phyloP scores from a whole-genome alignment of 1,140 invertebrate species.

The Triops longicaudatus region DNA sequence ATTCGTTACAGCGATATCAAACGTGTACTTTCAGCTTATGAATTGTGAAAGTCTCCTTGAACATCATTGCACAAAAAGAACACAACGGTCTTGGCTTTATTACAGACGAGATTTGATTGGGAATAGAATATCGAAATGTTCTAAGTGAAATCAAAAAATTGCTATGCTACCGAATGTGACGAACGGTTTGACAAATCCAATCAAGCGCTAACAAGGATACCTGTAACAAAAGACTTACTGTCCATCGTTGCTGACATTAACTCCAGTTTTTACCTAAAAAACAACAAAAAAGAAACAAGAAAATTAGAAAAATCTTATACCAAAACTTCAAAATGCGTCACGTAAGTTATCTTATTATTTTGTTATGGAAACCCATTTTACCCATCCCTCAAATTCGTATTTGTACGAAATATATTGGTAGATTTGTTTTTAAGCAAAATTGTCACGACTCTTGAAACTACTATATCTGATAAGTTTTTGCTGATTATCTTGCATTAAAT shows the following conservation, averaged over 20 bases:
- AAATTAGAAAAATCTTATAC: background rate
- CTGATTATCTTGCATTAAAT: too few species aligned
- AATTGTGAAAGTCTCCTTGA: background rate
- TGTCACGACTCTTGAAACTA: too few species aligned
- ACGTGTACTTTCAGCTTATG: background rate
- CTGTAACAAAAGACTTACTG: constrained; percentile 15
- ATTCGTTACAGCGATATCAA: constrained; percentile 16
- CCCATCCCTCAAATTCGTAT: too few species aligned
- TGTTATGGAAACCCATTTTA: too few species aligned
- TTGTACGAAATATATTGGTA: too few species aligned
- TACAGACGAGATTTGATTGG: background rate
- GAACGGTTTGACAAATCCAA: constrained; percentile 6
- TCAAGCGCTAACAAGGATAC: constrained; percentile 2
- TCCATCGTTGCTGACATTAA: constrained; percentile 7
- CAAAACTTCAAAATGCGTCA: too few species aligned
- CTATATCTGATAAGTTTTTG: too few species aligned
- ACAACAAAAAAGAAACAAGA: background rate
- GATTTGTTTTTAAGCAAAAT: too few species aligned
- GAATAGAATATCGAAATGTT: background rate
- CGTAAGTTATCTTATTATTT: too few species aligned
- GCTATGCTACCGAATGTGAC: constrained; percentile 14
- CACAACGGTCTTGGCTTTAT: background rate
- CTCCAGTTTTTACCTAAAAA: background rate
- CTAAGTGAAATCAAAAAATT: background rate
- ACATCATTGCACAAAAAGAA: background rate